Conservation (phyloP, 2,113 vertebrate genomes). For the Pungitius pungitius region DNA sequence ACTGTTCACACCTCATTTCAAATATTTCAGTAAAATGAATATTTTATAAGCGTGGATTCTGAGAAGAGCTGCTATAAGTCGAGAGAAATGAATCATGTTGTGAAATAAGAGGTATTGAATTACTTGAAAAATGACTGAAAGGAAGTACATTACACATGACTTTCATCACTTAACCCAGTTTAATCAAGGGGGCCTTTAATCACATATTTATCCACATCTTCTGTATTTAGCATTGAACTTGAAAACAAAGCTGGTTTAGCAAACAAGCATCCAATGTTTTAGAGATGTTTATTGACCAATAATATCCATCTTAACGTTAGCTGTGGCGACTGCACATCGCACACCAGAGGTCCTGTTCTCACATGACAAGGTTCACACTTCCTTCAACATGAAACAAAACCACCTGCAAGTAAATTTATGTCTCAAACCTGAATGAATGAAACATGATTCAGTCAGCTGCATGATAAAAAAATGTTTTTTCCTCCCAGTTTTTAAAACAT, state of each 20-base stretch:
- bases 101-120: neutral
- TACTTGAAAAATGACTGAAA: neutral
- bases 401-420: neutral
- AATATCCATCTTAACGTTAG: neutral
- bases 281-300: neutral
- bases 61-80: neutral
- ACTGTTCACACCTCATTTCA: neutral
- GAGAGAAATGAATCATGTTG: neutral
- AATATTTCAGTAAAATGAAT: constrained; percentile 19
- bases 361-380: neutral
- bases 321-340: neutral
- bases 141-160: neutral
- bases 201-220: neutral
- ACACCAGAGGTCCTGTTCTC: neutral
- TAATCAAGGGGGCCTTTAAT: neutral
- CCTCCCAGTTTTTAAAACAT: neutral
- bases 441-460: neutral
- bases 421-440: neutral
- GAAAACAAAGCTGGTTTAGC: neutral
- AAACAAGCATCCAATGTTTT: neutral
- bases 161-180: neutral
- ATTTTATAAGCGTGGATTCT: constrained; percentile 1
- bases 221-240: neutral
- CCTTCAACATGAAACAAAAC: neutral
- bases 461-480: neutral